phyloP scores from a whole-genome alignment of 2,113 vertebrate species.

The Xenopus tropicalis region UCB_Xtro_10.0 CM004446.2:77952501-77953000 shows the following conservation, averaged over 20 bases:
- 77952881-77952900: too few species aligned
- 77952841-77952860: not conserved
- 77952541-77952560: not conserved
- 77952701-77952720: not conserved
- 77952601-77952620: conserved; percentile 35
- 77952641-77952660: conserved; percentile 7
- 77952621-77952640: conserved; percentile 36
- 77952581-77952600: conserved; percentile 26
- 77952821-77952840: not conserved
- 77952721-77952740: not conserved
- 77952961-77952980: too few species aligned
- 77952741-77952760: not conserved
- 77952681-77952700: conserved; percentile 4
- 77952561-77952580: conserved; percentile 34
- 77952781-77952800: not conserved
- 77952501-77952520: conserved; percentile 19
- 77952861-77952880: not conserved
- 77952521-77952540: not conserved
- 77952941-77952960: too few species aligned
- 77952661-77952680: conserved; percentile 5
- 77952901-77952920: too few species aligned
- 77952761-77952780: not conserved
- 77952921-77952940: too few species aligned
- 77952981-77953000: too few species aligned
- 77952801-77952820: not conserved